phyloP scores from a whole-genome alignment of 2,888 invertebrate species.

The Arrhopalites spinosus region DNA sequence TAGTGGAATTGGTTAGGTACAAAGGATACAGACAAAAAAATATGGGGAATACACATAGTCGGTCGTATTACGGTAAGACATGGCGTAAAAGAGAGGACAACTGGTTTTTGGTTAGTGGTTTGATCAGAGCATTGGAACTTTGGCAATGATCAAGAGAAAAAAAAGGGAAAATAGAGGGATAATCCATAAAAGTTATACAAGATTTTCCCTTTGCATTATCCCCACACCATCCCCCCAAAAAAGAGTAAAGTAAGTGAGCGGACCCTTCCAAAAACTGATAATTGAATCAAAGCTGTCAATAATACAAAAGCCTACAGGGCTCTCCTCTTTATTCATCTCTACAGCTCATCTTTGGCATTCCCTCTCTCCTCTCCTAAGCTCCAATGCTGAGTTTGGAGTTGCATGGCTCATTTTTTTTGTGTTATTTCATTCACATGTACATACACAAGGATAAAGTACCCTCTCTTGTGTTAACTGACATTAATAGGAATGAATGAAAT shows the following conservation, averaged over 20 bases:
- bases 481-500: slow-evolving; percentile 34
- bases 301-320: slow-evolving; percentile 45
- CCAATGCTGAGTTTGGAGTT: neutral
- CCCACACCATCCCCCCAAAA: too few relatives aligned
- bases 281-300: slow-evolving; percentile 55
- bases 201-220: too few relatives aligned
- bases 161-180: too few relatives aligned
- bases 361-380: neutral
- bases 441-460: neutral
- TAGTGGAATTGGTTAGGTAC: slow-evolving; percentile 17
- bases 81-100: neutral
- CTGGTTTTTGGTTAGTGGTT: slow-evolving; percentile 12
- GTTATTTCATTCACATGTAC: neutral
- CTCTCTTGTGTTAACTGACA: slow-evolving; percentile 24
- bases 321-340: slow-evolving; percentile 23
- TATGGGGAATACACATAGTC: neutral
- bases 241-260: slow-evolving; percentile 28
- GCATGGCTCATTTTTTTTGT: neutral
- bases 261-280: slow-evolving; percentile 39
- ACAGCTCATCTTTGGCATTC: slow-evolving; percentile 10
- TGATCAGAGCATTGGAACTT: neutral
- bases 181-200: too few relatives aligned
- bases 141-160: neutral
- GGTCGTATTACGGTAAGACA: neutral
- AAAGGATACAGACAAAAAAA: too few relatives aligned